Conservation (phyloP, 2,113 vertebrate genomes). For the Myxocyprinus asiaticus region DNA sequence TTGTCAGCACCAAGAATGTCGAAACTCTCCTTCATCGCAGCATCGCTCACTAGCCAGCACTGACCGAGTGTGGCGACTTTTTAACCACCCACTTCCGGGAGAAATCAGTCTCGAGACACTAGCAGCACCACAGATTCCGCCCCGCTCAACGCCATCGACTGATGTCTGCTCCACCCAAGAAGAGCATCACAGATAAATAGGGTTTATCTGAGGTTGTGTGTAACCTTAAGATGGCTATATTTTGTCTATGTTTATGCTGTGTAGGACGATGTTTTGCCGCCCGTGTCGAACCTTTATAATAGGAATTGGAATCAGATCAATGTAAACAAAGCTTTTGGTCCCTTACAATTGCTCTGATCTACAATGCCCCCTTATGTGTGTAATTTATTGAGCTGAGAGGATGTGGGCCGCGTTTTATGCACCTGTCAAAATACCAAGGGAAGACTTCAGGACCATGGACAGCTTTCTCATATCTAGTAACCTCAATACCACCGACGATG, state of each 20-base stretch:
- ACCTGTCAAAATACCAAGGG: not conserved
- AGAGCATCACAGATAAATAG: not conserved
- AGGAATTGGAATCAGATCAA: not conserved
- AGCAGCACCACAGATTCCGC: constrained; percentile 35
- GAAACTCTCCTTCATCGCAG: constrained; percentile 73
- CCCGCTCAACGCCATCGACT: constrained; percentile 20
- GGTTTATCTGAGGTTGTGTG: not conserved
- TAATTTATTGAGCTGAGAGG: not conserved
- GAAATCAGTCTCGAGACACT: constrained; percentile 19
- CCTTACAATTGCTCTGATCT: not conserved
- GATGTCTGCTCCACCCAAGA: constrained; percentile 41
- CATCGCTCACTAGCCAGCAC: constrained; percentile 56
- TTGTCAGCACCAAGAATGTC: constrained; percentile 50
- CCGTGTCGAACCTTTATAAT: too few species aligned
- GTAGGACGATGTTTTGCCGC: too few species aligned
- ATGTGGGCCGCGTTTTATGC: not conserved
- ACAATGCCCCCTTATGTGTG: not conserved
- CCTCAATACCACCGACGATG: too few species aligned
- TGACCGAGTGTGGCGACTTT: constrained; percentile 62
- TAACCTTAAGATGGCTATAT: not conserved
- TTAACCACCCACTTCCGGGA: constrained; percentile 75
- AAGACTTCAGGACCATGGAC: constrained; percentile 44
- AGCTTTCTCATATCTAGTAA: not conserved
- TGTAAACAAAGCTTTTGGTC: not conserved
- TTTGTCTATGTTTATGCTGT: not conserved